These are phyloP conservation scores for Pyrochroa serraticornis DNA, from an alignment of 2,888 invertebrate species.

Conservation along the genomic window DNA sequence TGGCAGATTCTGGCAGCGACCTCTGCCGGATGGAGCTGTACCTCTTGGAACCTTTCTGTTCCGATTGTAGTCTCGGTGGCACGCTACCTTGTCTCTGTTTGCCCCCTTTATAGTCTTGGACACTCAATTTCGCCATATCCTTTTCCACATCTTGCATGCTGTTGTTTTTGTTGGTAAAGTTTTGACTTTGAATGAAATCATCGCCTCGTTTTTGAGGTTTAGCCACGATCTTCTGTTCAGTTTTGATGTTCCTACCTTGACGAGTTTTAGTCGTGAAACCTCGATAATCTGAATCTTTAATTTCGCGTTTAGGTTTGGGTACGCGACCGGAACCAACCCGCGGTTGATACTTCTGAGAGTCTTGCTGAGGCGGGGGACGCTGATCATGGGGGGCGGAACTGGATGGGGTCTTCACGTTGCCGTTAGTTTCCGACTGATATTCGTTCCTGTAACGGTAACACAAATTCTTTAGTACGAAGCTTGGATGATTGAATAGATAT, in stretches of 20 bases:
- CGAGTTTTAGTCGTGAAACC: constrained; percentile 54
- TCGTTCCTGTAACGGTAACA: background rate
- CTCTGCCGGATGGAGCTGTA: constrained; percentile 64
- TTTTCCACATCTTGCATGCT: constrained; percentile 52
- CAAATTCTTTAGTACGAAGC: background rate
- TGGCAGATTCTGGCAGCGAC: constrained; percentile 63
- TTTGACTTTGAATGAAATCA: constrained; percentile 48
- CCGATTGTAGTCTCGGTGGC: constrained; percentile 54
- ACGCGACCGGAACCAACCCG: constrained; percentile 48
- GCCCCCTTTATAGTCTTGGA: constrained; percentile 46
- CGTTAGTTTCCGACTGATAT: constrained; percentile 16
- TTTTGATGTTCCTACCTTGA: constrained; percentile 44
- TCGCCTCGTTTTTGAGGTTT: constrained; percentile 32
- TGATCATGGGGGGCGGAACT: constrained; percentile 13
- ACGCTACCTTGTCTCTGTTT: constrained; percentile 52
- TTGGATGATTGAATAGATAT: background rate
- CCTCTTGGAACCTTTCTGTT: constrained; percentile 62
- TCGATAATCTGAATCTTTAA: constrained; percentile 53
- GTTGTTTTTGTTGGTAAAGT: constrained; percentile 57
- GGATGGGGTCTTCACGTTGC: constrained; percentile 21
- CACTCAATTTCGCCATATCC: constrained; percentile 49
- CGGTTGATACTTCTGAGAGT: constrained; percentile 20
- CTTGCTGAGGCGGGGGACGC: constrained; percentile 1
- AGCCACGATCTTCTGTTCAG: constrained; percentile 41
- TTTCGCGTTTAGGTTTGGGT: constrained; percentile 49